Percentiles rank a stretch among this genome's conserved stretches.
Evolutionary conservation across 2,113 vertebrate species (phyloP).

Genomic region (Paedocypris sp.): DNA sequence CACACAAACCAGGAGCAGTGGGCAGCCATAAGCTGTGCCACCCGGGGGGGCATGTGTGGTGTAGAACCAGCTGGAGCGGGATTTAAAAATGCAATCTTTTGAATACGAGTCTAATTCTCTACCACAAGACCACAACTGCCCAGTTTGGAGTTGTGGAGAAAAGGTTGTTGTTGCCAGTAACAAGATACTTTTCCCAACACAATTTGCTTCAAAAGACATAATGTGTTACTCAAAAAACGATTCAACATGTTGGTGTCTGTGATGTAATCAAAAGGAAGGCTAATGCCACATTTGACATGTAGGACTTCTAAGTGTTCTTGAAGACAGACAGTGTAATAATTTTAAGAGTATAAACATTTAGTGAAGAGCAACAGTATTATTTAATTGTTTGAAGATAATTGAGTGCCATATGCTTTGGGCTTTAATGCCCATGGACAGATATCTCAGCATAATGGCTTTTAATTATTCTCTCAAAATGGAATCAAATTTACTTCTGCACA

Average conservation of each 20-base stretch:
- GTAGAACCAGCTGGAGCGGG: no score
- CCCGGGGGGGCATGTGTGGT: no score
- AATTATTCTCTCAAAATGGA: conserved; percentile 61
- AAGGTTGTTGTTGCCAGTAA: no score
- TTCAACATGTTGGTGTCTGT: background rate
- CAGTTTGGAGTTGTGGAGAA: no score
- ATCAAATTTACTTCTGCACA: conserved; percentile 45
- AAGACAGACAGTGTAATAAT: conserved; percentile 37
- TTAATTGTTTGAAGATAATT: conserved; percentile 50
- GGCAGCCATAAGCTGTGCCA: no score
- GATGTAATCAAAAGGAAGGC: background rate
- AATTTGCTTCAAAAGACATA: no score
- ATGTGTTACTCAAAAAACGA: no score
- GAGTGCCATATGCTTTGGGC: conserved; percentile 34
- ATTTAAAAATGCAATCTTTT: no score
- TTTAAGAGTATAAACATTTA: conserved; percentile 36
- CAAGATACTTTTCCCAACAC: no score
- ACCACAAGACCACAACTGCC: no score
- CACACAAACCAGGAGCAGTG: no score
- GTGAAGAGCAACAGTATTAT: conserved; percentile 37
- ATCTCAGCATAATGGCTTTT: conserved; percentile 44
- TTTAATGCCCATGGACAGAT: conserved; percentile 41
- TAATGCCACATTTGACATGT: conserved; percentile 25
- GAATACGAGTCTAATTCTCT: no score
- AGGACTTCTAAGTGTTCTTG: conserved; percentile 35